Conservation (phyloP, 2,888 invertebrate species). For the Lamellibrachia columna region DNA sequence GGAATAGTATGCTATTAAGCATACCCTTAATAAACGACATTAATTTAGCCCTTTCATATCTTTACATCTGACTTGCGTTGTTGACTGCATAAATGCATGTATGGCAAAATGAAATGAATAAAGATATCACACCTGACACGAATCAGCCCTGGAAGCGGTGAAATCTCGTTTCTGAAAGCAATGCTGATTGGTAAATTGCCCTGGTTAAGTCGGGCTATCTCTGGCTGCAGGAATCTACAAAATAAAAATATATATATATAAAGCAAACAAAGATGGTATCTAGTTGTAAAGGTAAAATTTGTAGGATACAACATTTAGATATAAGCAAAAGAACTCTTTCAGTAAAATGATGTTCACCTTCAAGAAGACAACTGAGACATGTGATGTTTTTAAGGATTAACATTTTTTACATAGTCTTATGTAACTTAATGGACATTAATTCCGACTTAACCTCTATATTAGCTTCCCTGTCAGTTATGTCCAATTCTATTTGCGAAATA, state of each 20-base stretch:
- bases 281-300: neutral
- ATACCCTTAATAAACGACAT: too few species aligned
- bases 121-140: conserved; percentile 74
- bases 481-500: too few species aligned
- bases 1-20: too few species aligned
- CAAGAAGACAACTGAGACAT: too few species aligned
- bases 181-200: conserved; percentile 95
- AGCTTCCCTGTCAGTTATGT: too few species aligned
- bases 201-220: conserved; percentile 99
- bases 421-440: too few species aligned
- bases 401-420: too few species aligned
- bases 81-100: neutral
- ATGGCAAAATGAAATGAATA: neutral
- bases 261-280: neutral
- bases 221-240: conserved; percentile 86
- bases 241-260: neutral
- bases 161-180: conserved; percentile 98
- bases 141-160: conserved; percentile 93
- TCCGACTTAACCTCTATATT: too few species aligned
- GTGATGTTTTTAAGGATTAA: too few species aligned
- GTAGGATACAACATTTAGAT: neutral
- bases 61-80: neutral
- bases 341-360: too few species aligned
- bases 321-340: too few species aligned
- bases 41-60: neutral